Evolutionary conservation across 2,113 vertebrate genomes (phyloP), one percentile per base, ranked within the genome.

Genomic region (Lepidiolamprologus cunningtoni): DNA sequence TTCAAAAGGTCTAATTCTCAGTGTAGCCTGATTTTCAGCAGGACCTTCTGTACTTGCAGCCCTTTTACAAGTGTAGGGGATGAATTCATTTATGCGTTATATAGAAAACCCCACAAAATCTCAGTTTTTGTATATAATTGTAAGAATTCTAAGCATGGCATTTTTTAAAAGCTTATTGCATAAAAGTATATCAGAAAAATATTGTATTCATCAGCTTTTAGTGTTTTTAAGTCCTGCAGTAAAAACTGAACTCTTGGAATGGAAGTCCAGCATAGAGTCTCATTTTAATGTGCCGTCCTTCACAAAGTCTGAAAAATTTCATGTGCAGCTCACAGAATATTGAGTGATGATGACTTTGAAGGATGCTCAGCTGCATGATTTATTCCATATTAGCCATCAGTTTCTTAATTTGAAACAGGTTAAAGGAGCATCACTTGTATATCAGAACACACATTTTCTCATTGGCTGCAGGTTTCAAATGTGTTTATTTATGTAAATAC

Each of bases 1-100:
- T 88, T 90, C 68, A 35, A 9, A 82, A 53, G 71, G 82, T 85
- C 83, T 84, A 50, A 89, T 89, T 88, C 78, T 89, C 82, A 45
- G 45, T 16, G 23, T 53, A 33, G 63, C 37, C 83, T 81, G 33
- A 81, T 86, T 89, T 78, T 81, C 86, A 66, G 31, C 53, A 83
- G 57, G 40, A 57, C 66, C 14, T 6, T 35, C 63, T 83, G 54
- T 63, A 55, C 35, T 14, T 54, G 57, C 57, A 85, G 78, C 5
- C 7, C 80, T 81, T 85, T 82, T 9, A 57, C 61, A 83, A 31
- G 6, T 33, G 57, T 40, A 53, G 26, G 10, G 5, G 68, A 61
- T 26, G 12, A 26, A 79, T 53, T 63, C 13, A 37, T 88, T 79
- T 4, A 57, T 8, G 8, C 1, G 12, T 80, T 11, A 73, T 33